phyloP scores from a whole-genome alignment of 2,888 invertebrate genomes.

The Limnephilus auricula region DNA sequence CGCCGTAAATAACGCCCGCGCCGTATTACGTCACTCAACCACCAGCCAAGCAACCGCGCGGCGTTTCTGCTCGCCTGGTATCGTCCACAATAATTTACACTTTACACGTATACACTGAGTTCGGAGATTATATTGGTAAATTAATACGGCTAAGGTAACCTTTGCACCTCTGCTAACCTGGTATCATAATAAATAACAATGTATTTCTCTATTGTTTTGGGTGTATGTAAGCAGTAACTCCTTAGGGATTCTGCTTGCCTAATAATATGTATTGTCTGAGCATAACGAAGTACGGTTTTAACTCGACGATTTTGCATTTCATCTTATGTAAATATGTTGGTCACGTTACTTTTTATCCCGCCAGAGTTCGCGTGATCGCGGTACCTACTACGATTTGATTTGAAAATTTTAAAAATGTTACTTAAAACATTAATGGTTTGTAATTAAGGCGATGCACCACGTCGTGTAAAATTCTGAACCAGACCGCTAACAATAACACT shows the following conservation, averaged over 20 bases:
- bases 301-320: too few relatives aligned
- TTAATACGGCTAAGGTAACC: background rate
- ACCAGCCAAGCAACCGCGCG: background rate
- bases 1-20: constrained; percentile 68
- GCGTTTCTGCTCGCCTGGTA: background rate
- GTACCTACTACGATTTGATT: too few relatives aligned
- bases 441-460: too few relatives aligned
- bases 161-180: too few relatives aligned
- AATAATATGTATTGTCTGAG: background rate
- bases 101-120: background rate
- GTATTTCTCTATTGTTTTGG: background rate
- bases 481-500: too few relatives aligned
- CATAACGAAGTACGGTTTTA: too few relatives aligned
- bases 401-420: too few relatives aligned
- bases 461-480: too few relatives aligned
- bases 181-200: background rate
- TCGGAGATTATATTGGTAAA: background rate
- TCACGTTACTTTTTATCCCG: too few relatives aligned
- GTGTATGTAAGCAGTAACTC: background rate
- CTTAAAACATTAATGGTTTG: too few relatives aligned
- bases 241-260: background rate
- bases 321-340: too few relatives aligned
- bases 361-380: too few relatives aligned
- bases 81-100: background rate
- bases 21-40: constrained; percentile 67